Evolutionary conservation across 2,888 invertebrate species (phyloP), one percentile per base, ranked within the genome.

Genomic region (Euspilapteryx auroguttella): DNA sequence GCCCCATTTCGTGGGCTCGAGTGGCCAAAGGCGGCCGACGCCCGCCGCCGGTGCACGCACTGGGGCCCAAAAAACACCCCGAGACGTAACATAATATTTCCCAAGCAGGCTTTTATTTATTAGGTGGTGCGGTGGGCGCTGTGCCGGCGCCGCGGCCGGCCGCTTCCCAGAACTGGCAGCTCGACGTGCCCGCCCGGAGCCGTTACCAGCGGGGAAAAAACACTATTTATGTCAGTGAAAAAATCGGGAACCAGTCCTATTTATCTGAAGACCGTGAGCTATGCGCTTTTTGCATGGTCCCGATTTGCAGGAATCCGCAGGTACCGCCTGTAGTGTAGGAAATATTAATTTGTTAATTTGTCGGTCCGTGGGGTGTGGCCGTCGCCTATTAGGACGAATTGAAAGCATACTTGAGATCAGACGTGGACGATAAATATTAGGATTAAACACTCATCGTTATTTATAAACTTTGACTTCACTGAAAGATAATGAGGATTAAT

Each of bases 21-120:
- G 57, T 58, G 55, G 53, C 45, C 54, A 47, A 54, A 53, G 55
- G n/a, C 47, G 44, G 37, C 48, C 55, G 56, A 4, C 24, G 21
- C 27, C 21, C 21, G 20, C 28, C 25, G 10, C 14, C 28, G 21
- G 25, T 47, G 49, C 57, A 55, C 49, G 51, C 57, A 49, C 45
- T 55, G 47, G 43, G 47, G 43, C 39, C 61, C 57, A 62, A 66
- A 65, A n/a, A 64, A 59, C 57, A 55, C 49, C 55, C 59, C 52
- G 43, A 56, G 52, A 59, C 61, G 75, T 73, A 75, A 75, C 66
- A 65, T 71, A 73, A 75, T 75, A 75, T 73, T 69, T 69, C 62
- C 69, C 66, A 56, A 62, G 61, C 58, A 69, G 62, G 54, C 64
- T 68, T 68, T 73, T 73, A 73, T 73, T 71, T 73, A 75, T 71